Evolutionary conservation across 2,888 invertebrate genomes (phyloP), one percentile per base, ranked within the genome.

Genomic region (Amphipyra tragopoginis): DNA sequence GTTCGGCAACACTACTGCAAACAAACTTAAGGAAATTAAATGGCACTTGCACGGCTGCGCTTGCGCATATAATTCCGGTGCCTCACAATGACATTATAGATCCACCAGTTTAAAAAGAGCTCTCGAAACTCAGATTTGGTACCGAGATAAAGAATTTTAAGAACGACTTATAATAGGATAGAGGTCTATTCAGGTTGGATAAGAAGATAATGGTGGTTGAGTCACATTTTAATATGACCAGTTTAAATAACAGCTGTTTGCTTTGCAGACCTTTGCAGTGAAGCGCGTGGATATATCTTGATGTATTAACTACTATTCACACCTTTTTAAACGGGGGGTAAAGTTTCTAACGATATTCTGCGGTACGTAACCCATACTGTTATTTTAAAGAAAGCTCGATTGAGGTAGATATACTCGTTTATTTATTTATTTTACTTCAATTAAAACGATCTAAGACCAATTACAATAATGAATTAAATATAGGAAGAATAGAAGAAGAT

Each of bases 21-120:
- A 40, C 39, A 7, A 47, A 42, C 14, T 10, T 65, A 34, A 48
- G 34, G 13, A 69, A 54, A 55, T 54, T 54, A 50, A 54, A 79
- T 75, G 65, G 34, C 58, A 78, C 55, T 79, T 65, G 65, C 59
- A 60, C 58, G 42, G 58, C 34, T 72, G 62, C 68, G 61, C 66
- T 55, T 57, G 60, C 58, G 49, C 54, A 53, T 50, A 70, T 62
- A 33, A 70, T 62, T 67, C 65, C 67, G 52, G 52, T 68, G 51
- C 14, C 51, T 62, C 49, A 75, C 68, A 73, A 72, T 75, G 54
- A 55, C 71, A 67, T 64, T 69, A 52, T 43, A 61, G 42, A 51
- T 34, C 40, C 8, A 61, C 70, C 75, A 75, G 9, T 44, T 47
- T 43, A 49, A 45, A 52, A 65, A 57, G 74, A 62, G 8, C 66